Evolutionary conservation across 1,140 invertebrate genomes (phyloP).

Genomic region (Venustaconcha ellipsiformis): DNA sequence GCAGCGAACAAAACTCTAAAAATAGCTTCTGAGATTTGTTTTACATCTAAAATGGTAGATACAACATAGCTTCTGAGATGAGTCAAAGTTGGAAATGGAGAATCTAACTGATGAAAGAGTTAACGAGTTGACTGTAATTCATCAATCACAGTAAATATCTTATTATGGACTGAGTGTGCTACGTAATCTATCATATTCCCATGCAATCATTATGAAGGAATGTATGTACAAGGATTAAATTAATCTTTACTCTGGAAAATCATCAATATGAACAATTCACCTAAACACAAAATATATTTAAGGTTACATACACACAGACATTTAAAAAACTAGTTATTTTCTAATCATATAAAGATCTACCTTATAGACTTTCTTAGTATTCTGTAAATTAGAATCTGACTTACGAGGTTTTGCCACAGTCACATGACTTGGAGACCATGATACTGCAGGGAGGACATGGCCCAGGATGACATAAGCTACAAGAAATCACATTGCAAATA

Average conservation of each 20-base stretch:
- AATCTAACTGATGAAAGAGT: neutral
- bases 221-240: too few species aligned
- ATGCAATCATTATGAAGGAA: too few species aligned
- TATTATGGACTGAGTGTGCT: too few species aligned
- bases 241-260: too few species aligned
- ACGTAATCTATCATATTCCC: too few species aligned
- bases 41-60: neutral
- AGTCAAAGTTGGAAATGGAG: neutral
- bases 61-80: neutral
- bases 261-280: too few species aligned
- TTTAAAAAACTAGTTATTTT: too few species aligned
- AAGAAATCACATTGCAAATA: conserved; percentile 8
- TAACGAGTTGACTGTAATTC: too few species aligned
- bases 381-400: conserved; percentile 4
- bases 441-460: conserved; percentile 82
- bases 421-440: conserved; percentile 71
- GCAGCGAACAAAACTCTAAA: neutral
- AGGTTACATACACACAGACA: too few species aligned
- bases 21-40: neutral
- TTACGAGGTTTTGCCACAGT: conserved; percentile 70
- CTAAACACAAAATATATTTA: too few species aligned
- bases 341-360: too few species aligned
- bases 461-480: conserved; percentile 87
- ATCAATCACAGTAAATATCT: too few species aligned
- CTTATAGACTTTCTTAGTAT: neutral